Conservation (phyloP, 92 coral and sea anemone species). For the Desmophyllum pertusum region DNA sequence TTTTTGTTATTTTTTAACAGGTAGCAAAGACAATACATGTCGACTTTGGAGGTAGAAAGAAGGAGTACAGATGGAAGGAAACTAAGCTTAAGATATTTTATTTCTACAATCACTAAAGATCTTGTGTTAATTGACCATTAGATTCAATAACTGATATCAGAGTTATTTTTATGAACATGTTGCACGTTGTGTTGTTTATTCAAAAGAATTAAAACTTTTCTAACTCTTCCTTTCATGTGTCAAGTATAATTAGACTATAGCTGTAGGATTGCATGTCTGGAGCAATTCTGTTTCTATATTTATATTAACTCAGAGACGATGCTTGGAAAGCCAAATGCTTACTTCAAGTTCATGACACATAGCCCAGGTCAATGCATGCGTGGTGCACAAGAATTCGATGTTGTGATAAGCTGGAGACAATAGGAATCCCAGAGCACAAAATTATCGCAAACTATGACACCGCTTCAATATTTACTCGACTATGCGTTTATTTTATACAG, state of each 20-base stretch:
- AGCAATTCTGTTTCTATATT: no score
- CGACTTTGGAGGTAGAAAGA: slow-evolving; percentile 81
- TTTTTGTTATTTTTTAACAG: slow-evolving; percentile 37
- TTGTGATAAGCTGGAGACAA: no score
- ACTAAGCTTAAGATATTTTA: background rate
- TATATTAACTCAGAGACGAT: no score
- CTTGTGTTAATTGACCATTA: background rate
- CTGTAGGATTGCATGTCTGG: no score
- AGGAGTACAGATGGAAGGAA: background rate
- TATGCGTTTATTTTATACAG: no score
- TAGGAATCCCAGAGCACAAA: no score
- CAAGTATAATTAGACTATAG: background rate
- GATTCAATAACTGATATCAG: background rate
- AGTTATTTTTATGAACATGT: background rate
- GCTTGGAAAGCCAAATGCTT: no score
- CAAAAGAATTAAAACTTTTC: background rate
- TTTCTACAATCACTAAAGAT: background rate
- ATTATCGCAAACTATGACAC: no score
- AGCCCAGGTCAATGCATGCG: no score
- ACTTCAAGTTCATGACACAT: no score
- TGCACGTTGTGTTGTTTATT: background rate
- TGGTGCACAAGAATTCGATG: no score
- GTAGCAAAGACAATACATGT: slow-evolving; percentile 95
- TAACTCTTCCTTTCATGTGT: background rate
- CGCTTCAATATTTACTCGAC: no score